phyloP scores from a whole-genome alignment of 2,888 invertebrate species.

The Agrotis exclamationis region DNA sequence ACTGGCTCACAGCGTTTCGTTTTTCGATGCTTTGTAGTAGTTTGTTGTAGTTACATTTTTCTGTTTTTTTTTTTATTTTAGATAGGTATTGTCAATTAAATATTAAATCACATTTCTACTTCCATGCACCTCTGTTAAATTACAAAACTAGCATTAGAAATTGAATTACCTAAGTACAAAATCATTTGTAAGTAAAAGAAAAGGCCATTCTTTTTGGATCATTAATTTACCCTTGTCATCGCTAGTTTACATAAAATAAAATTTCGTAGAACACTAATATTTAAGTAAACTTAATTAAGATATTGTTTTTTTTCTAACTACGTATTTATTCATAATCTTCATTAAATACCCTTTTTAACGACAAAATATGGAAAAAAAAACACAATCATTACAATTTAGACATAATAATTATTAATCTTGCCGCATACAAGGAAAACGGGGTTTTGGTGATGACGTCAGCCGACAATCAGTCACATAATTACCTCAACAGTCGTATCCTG shows the following conservation, averaged over 20 bases:
- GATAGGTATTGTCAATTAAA: too few species aligned
- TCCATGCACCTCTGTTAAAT: too few species aligned
- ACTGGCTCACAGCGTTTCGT: too few species aligned
- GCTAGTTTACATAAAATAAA: not conserved
- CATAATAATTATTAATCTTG: slow-evolving; percentile 22
- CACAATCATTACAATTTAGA: not conserved
- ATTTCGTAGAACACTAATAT: not conserved
- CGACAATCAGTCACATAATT: slow-evolving; percentile 15
- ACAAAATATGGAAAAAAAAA: not conserved
- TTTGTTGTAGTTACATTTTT: too few species aligned
- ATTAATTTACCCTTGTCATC: not conserved
- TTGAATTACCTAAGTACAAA: too few species aligned
- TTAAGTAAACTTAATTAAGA: not conserved
- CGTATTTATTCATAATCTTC: not conserved
- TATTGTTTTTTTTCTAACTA: not conserved
- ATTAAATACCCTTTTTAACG: too few species aligned
- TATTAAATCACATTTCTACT: too few species aligned
- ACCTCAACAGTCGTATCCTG: slow-evolving; percentile 15
- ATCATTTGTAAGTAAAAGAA: slow-evolving; percentile 3
- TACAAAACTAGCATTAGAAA: too few species aligned
- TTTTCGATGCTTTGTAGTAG: too few species aligned
- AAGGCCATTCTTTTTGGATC: not conserved
- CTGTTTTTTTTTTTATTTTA: too few species aligned
- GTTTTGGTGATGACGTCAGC: slow-evolving; percentile 33
- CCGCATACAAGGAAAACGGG: slow-evolving; percentile 52